These are phyloP conservation scores for Urocynchramus pylzowi DNA, from an alignment of 2,113 vertebrate genomes.

Conservation along the genomic window DNA sequence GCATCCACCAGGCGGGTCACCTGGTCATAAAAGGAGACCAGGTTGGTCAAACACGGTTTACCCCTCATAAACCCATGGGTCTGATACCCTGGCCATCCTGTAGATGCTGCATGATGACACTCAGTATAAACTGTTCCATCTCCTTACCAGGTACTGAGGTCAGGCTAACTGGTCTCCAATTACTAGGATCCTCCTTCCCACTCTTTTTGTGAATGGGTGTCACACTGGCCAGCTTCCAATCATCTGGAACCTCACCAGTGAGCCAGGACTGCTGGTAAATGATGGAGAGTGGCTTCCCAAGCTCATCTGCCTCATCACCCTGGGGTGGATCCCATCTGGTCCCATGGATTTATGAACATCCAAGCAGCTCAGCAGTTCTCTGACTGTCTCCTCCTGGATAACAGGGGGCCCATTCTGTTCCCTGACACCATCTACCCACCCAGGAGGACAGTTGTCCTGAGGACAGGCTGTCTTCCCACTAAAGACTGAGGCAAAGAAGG, in stretches of 20 bases:
- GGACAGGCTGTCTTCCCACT: background rate
- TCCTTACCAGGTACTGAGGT: background rate
- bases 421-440: background rate
- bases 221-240: background rate
- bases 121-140: background rate
- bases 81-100: background rate
- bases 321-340: background rate
- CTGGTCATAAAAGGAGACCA: background rate
- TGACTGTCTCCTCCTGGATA: background rate
- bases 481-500: background rate
- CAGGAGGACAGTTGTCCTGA: background rate
- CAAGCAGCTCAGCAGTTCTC: background rate
- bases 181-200: background rate
- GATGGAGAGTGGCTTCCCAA: accelerated
- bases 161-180: background rate
- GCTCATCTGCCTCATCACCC: background rate
- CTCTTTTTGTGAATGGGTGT: background rate
- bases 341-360: background rate
- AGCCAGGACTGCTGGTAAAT: background rate
- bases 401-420: background rate
- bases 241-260: background rate
- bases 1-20: background rate
- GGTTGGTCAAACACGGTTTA: background rate
- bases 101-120: accelerated
- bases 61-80: background rate